phyloP scores from a whole-genome alignment of 64 coral and sea anemone genomes.

The Montipora cactus region DNA sequence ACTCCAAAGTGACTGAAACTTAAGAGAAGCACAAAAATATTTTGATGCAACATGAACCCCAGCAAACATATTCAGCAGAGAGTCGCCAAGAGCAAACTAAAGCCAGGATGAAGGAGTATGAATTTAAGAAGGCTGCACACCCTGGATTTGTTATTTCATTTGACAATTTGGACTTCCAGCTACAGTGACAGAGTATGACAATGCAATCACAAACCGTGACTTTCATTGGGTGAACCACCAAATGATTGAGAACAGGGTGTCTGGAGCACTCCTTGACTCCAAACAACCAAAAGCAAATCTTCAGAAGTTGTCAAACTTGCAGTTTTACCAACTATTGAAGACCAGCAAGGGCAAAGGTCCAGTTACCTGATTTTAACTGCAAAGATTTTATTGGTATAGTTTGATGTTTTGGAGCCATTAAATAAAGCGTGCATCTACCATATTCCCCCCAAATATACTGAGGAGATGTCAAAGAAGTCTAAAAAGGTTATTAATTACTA shows the following conservation, averaged over 20 bases:
- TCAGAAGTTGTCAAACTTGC: constrained; percentile 42
- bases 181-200: constrained; percentile 50
- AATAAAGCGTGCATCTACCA: constrained; percentile 50
- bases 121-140: constrained; percentile 20
- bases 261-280: constrained; percentile 4
- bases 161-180: constrained; percentile 64
- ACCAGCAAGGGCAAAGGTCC: constrained; percentile 10
- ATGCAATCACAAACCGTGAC: constrained; percentile 22
- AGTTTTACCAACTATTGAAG: constrained; percentile 63
- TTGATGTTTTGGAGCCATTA: constrained; percentile 43
- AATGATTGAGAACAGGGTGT: neutral
- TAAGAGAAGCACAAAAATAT: neutral
- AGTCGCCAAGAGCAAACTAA: neutral
- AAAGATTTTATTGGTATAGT: constrained; percentile 44
- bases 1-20: neutral
- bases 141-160: constrained; percentile 54
- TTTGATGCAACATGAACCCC: neutral
- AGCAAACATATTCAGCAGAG: neutral
- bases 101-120: neutral
- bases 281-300: constrained; percentile 48
- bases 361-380: constrained; percentile 56
- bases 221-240: neutral
- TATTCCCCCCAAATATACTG: constrained; percentile 62
- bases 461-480: constrained; percentile 57
- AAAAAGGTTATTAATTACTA: constrained; percentile 1